phyloP scores from a whole-genome alignment of 1,140 invertebrate species.

The Saccostrea echinata region DNA sequence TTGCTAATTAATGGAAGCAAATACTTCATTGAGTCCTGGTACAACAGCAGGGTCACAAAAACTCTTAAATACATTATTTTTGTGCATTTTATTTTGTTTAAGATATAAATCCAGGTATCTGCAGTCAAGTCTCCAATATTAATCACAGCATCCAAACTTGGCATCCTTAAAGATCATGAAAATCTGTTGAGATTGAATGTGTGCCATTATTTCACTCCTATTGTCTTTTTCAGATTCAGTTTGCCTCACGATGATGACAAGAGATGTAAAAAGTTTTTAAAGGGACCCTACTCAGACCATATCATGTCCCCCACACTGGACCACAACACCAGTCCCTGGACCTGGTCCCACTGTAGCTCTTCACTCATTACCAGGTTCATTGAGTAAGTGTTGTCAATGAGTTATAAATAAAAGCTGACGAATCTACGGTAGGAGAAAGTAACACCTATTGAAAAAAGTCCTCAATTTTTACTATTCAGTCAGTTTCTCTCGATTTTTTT shows the following conservation, averaged over 20 bases:
- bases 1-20: slow-evolving; percentile 7
- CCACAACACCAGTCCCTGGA: slow-evolving; percentile 89
- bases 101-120: too few species aligned
- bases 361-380: slow-evolving; percentile 92
- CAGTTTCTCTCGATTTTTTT: too few species aligned
- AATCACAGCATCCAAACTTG: too few species aligned
- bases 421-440: too few species aligned
- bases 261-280: slow-evolving; percentile 83
- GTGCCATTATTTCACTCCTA: too few species aligned
- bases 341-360: slow-evolving; percentile 93
- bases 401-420: too few species aligned
- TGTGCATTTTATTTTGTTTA: too few species aligned
- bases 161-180: too few species aligned
- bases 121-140: too few species aligned
- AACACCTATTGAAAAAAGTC: too few species aligned
- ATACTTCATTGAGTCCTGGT: not conserved
- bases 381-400: slow-evolving; percentile 84
- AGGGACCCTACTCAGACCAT: slow-evolving; percentile 77
- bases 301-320: slow-evolving; percentile 95
- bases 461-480: too few species aligned
- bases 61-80: not conserved
- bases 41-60: not conserved
- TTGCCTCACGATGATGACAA: slow-evolving; percentile 92
- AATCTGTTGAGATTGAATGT: too few species aligned
- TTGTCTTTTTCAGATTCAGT: slow-evolving; percentile 84